These are phyloP conservation scores for Thalassophryne amazonica DNA, from an alignment of 2,797 vertebrate genomes.

Conservation along the genomic window DNA sequence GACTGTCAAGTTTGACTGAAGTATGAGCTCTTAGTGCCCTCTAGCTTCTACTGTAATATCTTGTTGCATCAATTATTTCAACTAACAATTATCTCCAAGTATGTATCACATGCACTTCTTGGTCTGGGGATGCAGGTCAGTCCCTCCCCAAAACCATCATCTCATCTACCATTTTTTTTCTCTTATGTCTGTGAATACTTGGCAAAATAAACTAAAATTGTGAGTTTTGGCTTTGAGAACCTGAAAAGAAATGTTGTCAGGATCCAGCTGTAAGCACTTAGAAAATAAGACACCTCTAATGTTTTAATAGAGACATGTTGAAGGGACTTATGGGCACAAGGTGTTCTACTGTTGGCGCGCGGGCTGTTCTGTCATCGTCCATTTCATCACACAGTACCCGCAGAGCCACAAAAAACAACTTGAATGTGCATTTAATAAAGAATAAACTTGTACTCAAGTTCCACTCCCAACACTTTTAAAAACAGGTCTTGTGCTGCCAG, in stretches of 20 bases:
- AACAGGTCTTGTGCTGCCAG: slow-evolving; percentile 24
- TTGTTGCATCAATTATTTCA: too few species aligned
- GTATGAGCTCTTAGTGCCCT: too few species aligned
- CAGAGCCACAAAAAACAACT: slow-evolving; percentile 55
- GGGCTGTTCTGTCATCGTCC: slow-evolving; percentile 42
- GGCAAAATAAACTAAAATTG: slow-evolving; percentile 73
- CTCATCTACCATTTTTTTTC: too few species aligned
- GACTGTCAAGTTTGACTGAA: too few species aligned
- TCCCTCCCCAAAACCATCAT: too few species aligned
- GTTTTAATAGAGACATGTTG: slow-evolving; percentile 77
- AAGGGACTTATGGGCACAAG: slow-evolving; percentile 71
- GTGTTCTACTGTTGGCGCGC: slow-evolving; percentile 53
- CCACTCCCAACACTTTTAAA: slow-evolving; percentile 32
- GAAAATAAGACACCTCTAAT: slow-evolving; percentile 76
- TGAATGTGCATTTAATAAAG: slow-evolving; percentile 54
- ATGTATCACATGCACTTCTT: too few species aligned
- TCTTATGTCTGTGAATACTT: slow-evolving; percentile 39
- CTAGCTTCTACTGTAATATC: too few species aligned
- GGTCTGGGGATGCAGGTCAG: too few species aligned
- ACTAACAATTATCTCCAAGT: too few species aligned
- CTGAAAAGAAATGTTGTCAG: slow-evolving; percentile 57
- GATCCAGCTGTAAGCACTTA: slow-evolving; percentile 87
- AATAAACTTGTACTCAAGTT: slow-evolving; percentile 51
- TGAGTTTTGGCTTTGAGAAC: slow-evolving; percentile 57
- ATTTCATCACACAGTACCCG: slow-evolving; percentile 52